Evolutionary conservation across 2,113 vertebrate species (phyloP).

Genomic region (Emberiza fucata): DNA sequence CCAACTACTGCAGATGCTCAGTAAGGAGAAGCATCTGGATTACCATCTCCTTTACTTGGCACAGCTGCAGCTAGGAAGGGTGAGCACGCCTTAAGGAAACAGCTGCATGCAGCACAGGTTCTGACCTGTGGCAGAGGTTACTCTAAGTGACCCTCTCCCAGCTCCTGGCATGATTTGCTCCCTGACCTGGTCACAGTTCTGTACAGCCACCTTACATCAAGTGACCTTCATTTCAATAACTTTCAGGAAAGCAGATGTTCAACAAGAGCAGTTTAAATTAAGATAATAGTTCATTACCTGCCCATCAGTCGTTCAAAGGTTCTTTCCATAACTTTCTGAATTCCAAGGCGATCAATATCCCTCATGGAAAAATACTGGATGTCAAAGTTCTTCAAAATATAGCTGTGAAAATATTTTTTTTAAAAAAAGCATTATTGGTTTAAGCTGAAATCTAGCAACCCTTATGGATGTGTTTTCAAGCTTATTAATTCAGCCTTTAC

Average conservation of each 20-base stretch:
- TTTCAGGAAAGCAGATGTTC: background rate
- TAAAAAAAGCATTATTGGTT: background rate
- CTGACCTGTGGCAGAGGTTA: background rate
- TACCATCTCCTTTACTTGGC: background rate
- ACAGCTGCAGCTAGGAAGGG: background rate
- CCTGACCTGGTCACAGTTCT: background rate
- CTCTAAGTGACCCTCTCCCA: background rate
- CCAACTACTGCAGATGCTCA: background rate
- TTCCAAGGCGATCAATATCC: slow-evolving; percentile 92
- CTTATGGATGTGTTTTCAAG: background rate
- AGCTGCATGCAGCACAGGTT: background rate
- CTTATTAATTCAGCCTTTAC: background rate
- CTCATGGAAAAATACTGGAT: slow-evolving; percentile 97
- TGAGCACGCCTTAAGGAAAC: background rate
- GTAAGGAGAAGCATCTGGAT: background rate
- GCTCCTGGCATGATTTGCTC: background rate
- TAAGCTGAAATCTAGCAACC: background rate
- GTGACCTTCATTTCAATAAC: background rate
- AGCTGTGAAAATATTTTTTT: slow-evolving; percentile 68
- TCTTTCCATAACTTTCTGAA: slow-evolving; percentile 96
- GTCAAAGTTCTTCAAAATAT: slow-evolving; percentile 90
- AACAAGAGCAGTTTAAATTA: background rate
- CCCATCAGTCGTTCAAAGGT: slow-evolving; percentile 88
- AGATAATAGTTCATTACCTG: slow-evolving; percentile 74
- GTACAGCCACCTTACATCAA: background rate